Conservation (phyloP, 2,888 invertebrate species). For the Digitonthophagus gazella region DNA sequence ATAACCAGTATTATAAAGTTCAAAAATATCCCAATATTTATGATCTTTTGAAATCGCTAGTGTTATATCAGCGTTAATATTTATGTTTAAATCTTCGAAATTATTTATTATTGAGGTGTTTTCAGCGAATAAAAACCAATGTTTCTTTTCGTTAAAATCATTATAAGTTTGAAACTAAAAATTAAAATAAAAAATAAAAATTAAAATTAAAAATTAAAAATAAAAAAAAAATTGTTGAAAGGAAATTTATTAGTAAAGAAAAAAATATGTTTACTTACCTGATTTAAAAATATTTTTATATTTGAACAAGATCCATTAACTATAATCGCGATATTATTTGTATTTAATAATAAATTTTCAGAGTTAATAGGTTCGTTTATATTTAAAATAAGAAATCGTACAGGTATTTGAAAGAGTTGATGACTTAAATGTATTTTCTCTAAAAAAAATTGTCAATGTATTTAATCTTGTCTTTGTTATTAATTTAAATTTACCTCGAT, state of each 20-base stretch:
- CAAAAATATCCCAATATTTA: background rate
- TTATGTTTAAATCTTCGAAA: background rate
- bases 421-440: background rate
- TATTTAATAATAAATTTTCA: background rate
- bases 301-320: constrained; percentile 1
- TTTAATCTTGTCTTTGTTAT: too few relatives aligned
- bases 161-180: constrained; percentile 13
- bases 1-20: constrained; percentile 8
- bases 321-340: constrained; percentile 3
- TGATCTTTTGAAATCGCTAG: background rate
- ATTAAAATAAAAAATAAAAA: too few relatives aligned
- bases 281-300: background rate
- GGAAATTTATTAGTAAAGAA: too few relatives aligned
- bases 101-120: background rate
- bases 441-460: background rate
- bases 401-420: background rate
- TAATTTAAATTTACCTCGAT: background rate
- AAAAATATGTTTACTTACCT: too few relatives aligned
- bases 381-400: background rate
- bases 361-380: background rate
- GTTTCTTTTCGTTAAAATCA: constrained; percentile 13
- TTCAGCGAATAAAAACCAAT: constrained; percentile 14
- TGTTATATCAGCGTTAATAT: constrained; percentile 3
- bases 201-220: too few relatives aligned
- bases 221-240: too few relatives aligned